Conservation (phyloP, 2,113 vertebrate species). For the Notarius lentiginosus region DNA sequence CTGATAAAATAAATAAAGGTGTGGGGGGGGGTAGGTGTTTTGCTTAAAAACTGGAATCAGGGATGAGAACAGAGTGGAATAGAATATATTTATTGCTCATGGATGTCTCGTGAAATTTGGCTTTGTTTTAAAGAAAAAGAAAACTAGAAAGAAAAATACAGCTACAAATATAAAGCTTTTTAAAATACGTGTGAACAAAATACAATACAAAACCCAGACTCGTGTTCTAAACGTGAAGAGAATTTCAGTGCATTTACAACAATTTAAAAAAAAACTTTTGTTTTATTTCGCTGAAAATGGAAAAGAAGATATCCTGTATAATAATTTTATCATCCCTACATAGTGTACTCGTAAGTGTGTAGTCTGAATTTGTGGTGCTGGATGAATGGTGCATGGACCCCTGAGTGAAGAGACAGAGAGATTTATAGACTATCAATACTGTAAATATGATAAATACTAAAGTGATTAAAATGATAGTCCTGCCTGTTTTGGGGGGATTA, state of each 20-base stretch:
- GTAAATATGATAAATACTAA: background rate
- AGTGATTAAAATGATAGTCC: background rate
- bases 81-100: background rate
- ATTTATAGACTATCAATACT: too few relatives aligned
- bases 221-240: background rate
- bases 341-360: background rate
- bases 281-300: background rate
- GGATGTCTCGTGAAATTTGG: too few relatives aligned
- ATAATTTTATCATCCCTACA: background rate
- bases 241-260: too few relatives aligned
- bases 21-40: background rate
- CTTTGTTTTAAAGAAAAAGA: too few relatives aligned
- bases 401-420: background rate
- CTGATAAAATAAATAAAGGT: background rate
- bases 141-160: too few relatives aligned
- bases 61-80: background rate
- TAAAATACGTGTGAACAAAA: background rate
- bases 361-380: background rate
- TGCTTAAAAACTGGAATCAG: background rate
- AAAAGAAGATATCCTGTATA: background rate
- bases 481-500: background rate
- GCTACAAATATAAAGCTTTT: background rate
- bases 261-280: too few relatives aligned
- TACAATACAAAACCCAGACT: background rate
- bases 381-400: background rate